Evolutionary conservation across 2,888 invertebrate genomes (phyloP), one percentile per base, ranked within the genome.

Genomic region (Aleiodes leptofemur): DNA sequence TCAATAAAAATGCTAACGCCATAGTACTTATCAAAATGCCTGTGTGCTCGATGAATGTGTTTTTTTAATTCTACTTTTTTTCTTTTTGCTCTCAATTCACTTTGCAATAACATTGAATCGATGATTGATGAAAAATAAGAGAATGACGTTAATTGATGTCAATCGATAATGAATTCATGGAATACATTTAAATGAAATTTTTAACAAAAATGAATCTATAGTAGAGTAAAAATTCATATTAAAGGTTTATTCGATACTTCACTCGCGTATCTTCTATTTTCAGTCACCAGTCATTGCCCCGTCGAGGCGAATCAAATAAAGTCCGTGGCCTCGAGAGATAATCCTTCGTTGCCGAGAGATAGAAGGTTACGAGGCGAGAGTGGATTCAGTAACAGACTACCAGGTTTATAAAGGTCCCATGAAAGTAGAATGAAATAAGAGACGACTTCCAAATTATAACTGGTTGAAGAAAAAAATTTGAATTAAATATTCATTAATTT

Each of bases 301-400:
- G 66, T 68, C 56, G 66, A 43, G 29, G 72, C 38, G 72, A 73
- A 73, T 73, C 66, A 68, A 73, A 73, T 73, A 73, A 73, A 73
- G 66, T 61, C 51, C 66, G 68, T 68, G 56, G 64, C 72, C 72
- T n/a, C 72, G 64, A 68, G 56, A 73, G 73, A 73, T 73, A 73
- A 73, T 73, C 73, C 68, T 66, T 43, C 68, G 56, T 34, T 66
- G 31, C 48, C 66, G 68, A 23, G 48, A 14, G 31, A 55, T 48
- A 51, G 31, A 48, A 68, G 14, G 48, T 48, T 73, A 68, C 68
- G 68, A 68, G 57, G 56, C 56, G 68, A 56, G 66, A 68, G 64
- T 66, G 64, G 66, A 55, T 55, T 16, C 66, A 66, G 64, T 72
- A 66, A 53, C 13, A 55, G 56, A 14, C 29, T 57, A 14, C 29